phyloP scores from a whole-genome alignment of 2,113 vertebrate species.

The Ceyx cyanopectus region DNA sequence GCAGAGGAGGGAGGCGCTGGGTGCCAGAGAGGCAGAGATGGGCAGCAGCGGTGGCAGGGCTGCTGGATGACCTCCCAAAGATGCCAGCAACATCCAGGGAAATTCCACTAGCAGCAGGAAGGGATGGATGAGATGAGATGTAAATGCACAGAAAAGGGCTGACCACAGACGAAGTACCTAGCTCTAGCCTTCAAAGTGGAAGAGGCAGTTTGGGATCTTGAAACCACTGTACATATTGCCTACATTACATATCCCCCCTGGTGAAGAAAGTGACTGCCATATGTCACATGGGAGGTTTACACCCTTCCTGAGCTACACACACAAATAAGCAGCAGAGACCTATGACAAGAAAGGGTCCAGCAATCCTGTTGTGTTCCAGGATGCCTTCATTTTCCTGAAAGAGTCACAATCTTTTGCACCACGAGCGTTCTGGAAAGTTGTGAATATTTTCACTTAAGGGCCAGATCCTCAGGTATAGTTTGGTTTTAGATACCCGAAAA shows the following conservation, averaged over 20 bases:
- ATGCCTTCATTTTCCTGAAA: background rate
- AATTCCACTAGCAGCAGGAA: background rate
- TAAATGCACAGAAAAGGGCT: background rate
- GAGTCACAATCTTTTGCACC: background rate
- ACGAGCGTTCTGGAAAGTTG: background rate
- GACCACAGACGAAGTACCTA: background rate
- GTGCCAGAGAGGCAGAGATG: background rate
- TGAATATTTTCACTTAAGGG: background rate
- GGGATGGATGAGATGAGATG: background rate
- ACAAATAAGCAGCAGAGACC: background rate
- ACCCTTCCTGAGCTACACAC: background rate
- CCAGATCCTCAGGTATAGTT: background rate
- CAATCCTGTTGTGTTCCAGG: background rate
- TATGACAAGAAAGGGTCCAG: background rate
- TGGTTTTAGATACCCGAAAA: background rate
- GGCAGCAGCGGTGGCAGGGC: background rate
- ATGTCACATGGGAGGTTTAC: background rate
- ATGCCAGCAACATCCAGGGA: background rate
- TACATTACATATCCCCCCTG: background rate
- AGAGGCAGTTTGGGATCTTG: background rate
- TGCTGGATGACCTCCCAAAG: background rate
- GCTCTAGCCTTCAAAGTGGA: background rate
- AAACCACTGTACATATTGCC: background rate
- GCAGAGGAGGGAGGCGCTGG: background rate
- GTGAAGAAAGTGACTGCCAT: background rate